Percentiles rank a stretch among this genome's conserved stretches.
These are phyloP conservation scores for Cryptotermes secundus DNA, from an alignment of 1,140 invertebrate genomes.

Conservation along the genomic window DNA sequence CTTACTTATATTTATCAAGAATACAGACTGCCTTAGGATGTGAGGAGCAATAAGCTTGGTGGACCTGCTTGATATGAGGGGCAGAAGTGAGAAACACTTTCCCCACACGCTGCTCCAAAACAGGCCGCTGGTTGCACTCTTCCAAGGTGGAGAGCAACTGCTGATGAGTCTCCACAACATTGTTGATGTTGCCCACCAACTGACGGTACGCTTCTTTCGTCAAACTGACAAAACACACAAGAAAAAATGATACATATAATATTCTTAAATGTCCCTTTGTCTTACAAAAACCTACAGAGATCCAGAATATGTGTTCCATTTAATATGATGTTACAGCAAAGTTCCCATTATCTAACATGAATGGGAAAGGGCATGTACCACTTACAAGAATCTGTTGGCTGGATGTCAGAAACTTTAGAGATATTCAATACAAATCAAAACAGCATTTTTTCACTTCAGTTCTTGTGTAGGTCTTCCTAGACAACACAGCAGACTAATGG, in stretches of 20 bases:
- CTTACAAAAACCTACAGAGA: too few species aligned
- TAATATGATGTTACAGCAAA: too few species aligned
- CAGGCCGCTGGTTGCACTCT: slow-evolving; percentile 65
- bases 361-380: too few species aligned
- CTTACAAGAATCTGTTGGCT: too few species aligned
- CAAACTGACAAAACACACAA: slow-evolving; percentile 59
- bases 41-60: slow-evolving; percentile 84
- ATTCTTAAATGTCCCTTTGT: too few species aligned
- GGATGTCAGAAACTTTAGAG: too few species aligned
- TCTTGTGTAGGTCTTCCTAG: too few species aligned
- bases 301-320: too few species aligned
- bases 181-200: slow-evolving; percentile 83
- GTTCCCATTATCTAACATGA: too few species aligned
- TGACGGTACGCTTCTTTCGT: slow-evolving; percentile 81
- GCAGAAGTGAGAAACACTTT: slow-evolving; percentile 88
- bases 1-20: slow-evolving; percentile 86
- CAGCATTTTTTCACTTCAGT: too few species aligned
- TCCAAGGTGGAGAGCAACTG: slow-evolving; percentile 75
- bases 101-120: slow-evolving; percentile 81
- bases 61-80: slow-evolving; percentile 79
- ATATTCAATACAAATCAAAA: too few species aligned
- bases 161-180: slow-evolving; percentile 81
- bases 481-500: too few species aligned
- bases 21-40: slow-evolving; percentile 92
- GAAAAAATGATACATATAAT: neutral